Evolutionary conservation across 2,113 vertebrate species (phyloP), one percentile per base, ranked within the genome.

Genomic region (Aptenodytes forsteri): DNA sequence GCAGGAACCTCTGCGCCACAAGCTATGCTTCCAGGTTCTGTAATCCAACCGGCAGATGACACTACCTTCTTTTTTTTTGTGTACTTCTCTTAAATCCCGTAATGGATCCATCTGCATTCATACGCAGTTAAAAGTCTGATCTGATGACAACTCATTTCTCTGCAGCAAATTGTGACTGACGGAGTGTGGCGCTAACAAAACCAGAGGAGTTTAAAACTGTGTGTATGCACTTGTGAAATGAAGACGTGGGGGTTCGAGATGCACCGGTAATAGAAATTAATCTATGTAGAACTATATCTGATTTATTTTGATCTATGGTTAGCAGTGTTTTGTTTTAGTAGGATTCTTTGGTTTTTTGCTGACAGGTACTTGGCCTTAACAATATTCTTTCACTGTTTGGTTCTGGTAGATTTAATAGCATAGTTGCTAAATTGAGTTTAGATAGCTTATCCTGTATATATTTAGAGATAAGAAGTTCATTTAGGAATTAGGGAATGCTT

Each of bases 391-490:
- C 88, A 78, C 34, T 84, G 75, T 95, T 98, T 87, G 73, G 75
- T 96, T 95, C 73, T 93, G 89, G 77, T 95, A 95, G 95, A 96
- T 97, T 97, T 97, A 96, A 87, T 97, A 98, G 91, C 92, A 81
- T 96, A 98, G 97, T 96, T 97, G 96, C 97, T 98, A 95, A 97
- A 97, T 93, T 54, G 98, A 98, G 98, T 98, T 98, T 98, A 94
- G 97, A 98, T 98, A 97, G 98, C 96, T 96, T 97, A 97, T 97
- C 98, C 96, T 94, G 96, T 98, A 97, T 98, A 97, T 98, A 98
- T 98, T 99, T 98, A 98, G 98, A 97, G 97, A 98, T 96, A 98
- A 98, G 98, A 94, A 98, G 98, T 98, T 98, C 98, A 98, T 98
- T 98, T 98, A 98, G 98, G 98, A 98, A 98, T 98, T 97, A 98